Evolutionary conservation across 2,113 vertebrate species (phyloP).

Genomic region (Platycercus adscitus): DNA sequence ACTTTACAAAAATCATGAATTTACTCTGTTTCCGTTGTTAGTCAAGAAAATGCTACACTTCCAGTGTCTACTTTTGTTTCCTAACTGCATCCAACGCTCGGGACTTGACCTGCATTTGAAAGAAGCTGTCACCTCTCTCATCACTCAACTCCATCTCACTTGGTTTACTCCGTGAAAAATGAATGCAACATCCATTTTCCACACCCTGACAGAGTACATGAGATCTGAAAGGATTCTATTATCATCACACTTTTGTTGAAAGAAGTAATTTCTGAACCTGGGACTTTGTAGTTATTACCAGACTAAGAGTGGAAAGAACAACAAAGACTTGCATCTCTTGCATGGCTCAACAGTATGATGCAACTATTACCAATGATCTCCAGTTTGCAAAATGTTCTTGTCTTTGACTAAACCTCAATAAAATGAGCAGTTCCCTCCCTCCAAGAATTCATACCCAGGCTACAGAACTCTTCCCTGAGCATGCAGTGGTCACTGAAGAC

Average conservation of each 20-base stretch:
- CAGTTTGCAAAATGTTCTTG: background rate
- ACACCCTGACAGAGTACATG: background rate
- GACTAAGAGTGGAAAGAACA: background rate
- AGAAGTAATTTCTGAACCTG: background rate
- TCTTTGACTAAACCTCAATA: background rate
- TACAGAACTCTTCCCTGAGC: background rate
- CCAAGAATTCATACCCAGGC: background rate
- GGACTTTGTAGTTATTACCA: background rate
- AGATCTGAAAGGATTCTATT: background rate
- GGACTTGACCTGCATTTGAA: background rate
- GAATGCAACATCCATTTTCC: background rate
- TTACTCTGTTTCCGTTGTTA: background rate
- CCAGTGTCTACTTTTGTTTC: background rate
- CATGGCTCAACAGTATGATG: background rate
- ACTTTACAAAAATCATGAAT: background rate
- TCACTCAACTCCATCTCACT: background rate
- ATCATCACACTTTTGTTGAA: background rate
- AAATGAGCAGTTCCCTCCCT: constrained; percentile 25
- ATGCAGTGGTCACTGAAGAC: background rate
- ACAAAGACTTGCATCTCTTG: background rate
- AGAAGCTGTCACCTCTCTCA: background rate
- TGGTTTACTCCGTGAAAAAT: background rate
- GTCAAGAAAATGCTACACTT: background rate
- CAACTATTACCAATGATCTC: background rate
- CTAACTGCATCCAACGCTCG: background rate